phyloP scores from a whole-genome alignment of 2,797 vertebrate species.

The Silurus aristotelis region DNA sequence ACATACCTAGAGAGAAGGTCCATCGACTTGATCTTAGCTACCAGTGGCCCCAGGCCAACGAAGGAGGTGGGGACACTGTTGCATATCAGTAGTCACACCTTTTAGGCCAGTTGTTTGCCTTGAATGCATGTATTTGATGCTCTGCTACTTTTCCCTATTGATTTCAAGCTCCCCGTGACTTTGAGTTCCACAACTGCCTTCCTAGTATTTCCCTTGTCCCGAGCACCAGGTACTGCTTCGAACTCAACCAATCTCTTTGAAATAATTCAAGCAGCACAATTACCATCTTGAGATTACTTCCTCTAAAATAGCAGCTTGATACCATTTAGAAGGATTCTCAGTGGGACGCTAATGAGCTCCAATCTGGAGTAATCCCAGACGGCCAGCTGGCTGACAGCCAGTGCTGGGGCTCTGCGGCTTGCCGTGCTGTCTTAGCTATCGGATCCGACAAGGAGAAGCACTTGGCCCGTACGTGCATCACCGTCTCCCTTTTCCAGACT shows the following conservation, averaged over 20 bases:
- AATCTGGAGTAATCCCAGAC: constrained; percentile 60
- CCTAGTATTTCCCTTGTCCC: constrained; percentile 6
- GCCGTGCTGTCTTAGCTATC: constrained; percentile 48
- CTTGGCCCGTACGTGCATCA: constrained; percentile 18
- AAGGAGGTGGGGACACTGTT: constrained; percentile 39
- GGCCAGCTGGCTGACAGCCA: constrained; percentile 59
- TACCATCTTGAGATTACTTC: constrained; percentile 56
- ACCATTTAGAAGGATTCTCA: constrained; percentile 60
- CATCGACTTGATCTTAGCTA: constrained; percentile 48
- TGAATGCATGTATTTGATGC: constrained; percentile 25
- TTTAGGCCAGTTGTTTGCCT: constrained; percentile 26
- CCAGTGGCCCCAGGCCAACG: constrained; percentile 46
- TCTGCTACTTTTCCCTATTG: neutral
- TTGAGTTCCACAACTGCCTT: constrained; percentile 21
- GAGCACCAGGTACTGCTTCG: constrained; percentile 33
- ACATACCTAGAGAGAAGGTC: constrained; percentile 31
- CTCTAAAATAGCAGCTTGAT: constrained; percentile 62
- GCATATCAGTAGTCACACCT: constrained; percentile 40
- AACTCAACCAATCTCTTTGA: constrained; percentile 44
- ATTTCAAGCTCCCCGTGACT: constrained; percentile 11
- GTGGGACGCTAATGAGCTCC: constrained; percentile 61
- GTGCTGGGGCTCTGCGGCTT: constrained; percentile 52
- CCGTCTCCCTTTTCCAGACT: constrained; percentile 42
- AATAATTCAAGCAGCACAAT: constrained; percentile 57
- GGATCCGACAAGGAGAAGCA: constrained; percentile 45